Percentiles rank a stretch among this genome's conserved stretches.
Evolutionary conservation across 2,888 invertebrate genomes (phyloP).

Genomic region (Sesia apiformis): DNA sequence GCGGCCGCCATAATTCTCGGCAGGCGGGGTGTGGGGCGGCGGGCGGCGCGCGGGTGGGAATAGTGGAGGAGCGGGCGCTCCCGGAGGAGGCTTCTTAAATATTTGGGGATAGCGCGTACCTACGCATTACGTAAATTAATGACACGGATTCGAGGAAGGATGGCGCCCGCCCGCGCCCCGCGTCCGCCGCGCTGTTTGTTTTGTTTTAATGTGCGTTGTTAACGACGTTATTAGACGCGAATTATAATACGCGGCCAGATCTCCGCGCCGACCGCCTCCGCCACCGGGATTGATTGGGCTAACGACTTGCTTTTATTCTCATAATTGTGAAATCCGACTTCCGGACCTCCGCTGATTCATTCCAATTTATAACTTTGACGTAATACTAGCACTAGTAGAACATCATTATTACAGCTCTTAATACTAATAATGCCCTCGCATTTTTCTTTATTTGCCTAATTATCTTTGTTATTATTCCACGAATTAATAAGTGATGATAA

Average conservation of each 20-base stretch:
- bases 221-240: conserved; percentile 71
- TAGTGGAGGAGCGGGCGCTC: conserved; percentile 71
- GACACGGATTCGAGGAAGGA: conserved; percentile 76
- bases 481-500: no score
- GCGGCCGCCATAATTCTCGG: conserved; percentile 78
- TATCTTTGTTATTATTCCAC: no score
- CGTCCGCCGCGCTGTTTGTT: conserved; percentile 53
- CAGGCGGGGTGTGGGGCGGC: conserved; percentile 54
- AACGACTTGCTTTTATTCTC: conserved; percentile 63
- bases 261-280: conserved; percentile 24
- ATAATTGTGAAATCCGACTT: conserved; percentile 62
- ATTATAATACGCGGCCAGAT: conserved; percentile 45
- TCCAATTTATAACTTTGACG: conserved; percentile 40
- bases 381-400: background rate
- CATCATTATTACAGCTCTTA: no score
- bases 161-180: conserved; percentile 48
- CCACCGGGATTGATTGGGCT: conserved; percentile 54
- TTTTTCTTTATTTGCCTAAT: no score
- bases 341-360: conserved; percentile 35
- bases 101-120: conserved; percentile 76
- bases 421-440: no score
- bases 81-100: conserved; percentile 75
- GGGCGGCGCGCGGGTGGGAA: conserved; percentile 38
- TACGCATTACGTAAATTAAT: conserved; percentile 76
- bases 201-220: conserved; percentile 73